These are phyloP conservation scores for Gambusia affinis DNA, from an alignment of 2,113 vertebrate genomes.

Conservation along the genomic window DNA sequence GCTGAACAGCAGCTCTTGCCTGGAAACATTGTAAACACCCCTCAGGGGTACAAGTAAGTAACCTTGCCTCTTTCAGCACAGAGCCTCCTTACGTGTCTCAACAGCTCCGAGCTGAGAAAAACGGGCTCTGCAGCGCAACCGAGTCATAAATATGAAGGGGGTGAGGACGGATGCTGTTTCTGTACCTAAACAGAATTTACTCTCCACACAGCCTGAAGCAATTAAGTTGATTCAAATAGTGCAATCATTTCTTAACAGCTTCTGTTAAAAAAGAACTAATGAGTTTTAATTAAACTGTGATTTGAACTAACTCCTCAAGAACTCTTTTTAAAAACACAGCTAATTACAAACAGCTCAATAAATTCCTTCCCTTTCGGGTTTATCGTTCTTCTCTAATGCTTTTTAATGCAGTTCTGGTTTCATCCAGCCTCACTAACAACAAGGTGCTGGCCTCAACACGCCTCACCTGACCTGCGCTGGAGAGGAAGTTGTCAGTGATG, in stretches of 20 bases:
- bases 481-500: constrained; percentile 29
- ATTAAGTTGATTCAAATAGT: too few species aligned
- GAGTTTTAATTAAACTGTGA: too few species aligned
- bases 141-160: not conserved
- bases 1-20: constrained; percentile 44
- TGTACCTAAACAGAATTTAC: not conserved
- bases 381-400: not conserved
- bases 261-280: too few species aligned
- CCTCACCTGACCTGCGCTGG: constrained; percentile 45
- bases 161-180: not conserved
- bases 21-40: constrained; percentile 33
- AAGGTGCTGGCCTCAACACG: constrained; percentile 60
- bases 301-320: too few species aligned
- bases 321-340: too few species aligned
- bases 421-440: constrained; percentile 24
- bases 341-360: too few species aligned
- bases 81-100: constrained; percentile 54
- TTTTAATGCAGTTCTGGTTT: not conserved
- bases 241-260: too few species aligned
- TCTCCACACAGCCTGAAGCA: not conserved
- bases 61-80: constrained; percentile 52
- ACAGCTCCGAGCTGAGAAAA: constrained; percentile 50
- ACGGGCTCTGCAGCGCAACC: not conserved
- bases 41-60: constrained; percentile 54
- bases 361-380: not conserved